phyloP scores from a whole-genome alignment of 2,113 vertebrate species.

The Corydoras maculifer region DNA sequence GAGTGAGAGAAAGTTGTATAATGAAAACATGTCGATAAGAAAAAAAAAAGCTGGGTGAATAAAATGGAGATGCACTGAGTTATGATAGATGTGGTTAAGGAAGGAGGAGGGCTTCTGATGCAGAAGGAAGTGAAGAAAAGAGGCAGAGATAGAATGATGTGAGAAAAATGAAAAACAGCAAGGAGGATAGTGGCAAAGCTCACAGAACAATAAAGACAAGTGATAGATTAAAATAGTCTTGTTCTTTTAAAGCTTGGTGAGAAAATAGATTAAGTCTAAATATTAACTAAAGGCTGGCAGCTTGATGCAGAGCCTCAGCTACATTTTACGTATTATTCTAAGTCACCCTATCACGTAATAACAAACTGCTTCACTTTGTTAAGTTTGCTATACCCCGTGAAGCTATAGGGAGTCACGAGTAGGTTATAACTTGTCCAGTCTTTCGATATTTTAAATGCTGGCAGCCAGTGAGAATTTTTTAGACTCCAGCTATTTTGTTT shows the following conservation, averaged over 20 bases:
- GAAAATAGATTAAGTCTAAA: conserved; percentile 44
- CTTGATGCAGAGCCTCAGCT: neutral
- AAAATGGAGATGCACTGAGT: conserved; percentile 58
- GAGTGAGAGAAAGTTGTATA: no score
- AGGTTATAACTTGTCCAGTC: neutral
- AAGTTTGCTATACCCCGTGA: conserved; percentile 12
- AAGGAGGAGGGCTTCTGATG: conserved; percentile 36
- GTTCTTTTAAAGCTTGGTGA: conserved; percentile 51
- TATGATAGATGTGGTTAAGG: conserved; percentile 62
- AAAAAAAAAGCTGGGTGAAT: conserved; percentile 50
- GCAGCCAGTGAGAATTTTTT: conserved; percentile 22
- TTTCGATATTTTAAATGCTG: conserved; percentile 19
- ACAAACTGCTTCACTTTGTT: conserved; percentile 9
- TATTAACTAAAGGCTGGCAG: conserved; percentile 46
- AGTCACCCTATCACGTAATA: conserved; percentile 13
- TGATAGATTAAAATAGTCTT: conserved; percentile 50
- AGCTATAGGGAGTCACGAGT: neutral
- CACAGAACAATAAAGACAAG: conserved; percentile 9
- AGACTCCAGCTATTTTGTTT: conserved; percentile 16
- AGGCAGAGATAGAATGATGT: conserved; percentile 3
- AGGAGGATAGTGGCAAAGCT: conserved; percentile 45
- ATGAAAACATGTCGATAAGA: no score
- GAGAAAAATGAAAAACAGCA: conserved; percentile 19
- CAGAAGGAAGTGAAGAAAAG: conserved; percentile 31
- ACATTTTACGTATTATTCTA: neutral